Base-by-base conservation (phyloP, 1,140 invertebrate genomes). In the Radopholus similis region DNA sequence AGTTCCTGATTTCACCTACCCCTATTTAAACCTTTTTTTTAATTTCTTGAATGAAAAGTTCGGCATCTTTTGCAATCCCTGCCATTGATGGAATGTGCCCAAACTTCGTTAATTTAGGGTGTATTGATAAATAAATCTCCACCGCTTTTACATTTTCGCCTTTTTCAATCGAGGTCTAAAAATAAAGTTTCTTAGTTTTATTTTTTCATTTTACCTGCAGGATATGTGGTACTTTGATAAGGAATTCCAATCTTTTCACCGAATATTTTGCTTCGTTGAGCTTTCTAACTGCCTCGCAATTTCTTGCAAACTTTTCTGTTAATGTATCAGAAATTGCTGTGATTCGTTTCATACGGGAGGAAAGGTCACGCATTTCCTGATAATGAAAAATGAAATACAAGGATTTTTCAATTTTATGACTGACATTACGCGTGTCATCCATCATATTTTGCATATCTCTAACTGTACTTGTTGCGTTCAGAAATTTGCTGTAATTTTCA, bases 401-500 rank as follows among this genome's bases (percentile, higher is more conserved):
- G 21, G 4, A 63, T 34, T 60, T 34, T 4, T 34, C 44, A 42
- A 63, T 53, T 13, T 28, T 2, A 15, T 26, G 18, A 40, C 38
- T 21, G 38, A 73, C 72, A 56, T 65, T 60, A 32, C 70, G 64
- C 44, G 74, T 73, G 21, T 71, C 53, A 11, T 30, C 37, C 6
- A 74, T 62, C 21, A 51, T 57, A 8, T 37, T 66, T 64, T 74
- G 73, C 73, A 74, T 71, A 13, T 66, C 68, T 26, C 62, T 35
- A 26, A 74, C 73, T 4, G 73, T 74, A 35, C 57, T 62, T 30
- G 74, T 76, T 38, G 73, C 73, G n/a, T 72, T 74, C 35, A 74
- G 44, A 64, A 74, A 74, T 55, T 74, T 74, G 67, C 66, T 74
- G 53, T 74, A 74, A 44, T 74, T 74, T 57, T 74, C 73, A 49